A percentile compares a stretch with the other conserved stretches of the same genome.
These are phyloP conservation scores for Vulpes lagopus DNA, from an alignment of 2,113 vertebrate species.

Conservation along the genomic window DNA sequence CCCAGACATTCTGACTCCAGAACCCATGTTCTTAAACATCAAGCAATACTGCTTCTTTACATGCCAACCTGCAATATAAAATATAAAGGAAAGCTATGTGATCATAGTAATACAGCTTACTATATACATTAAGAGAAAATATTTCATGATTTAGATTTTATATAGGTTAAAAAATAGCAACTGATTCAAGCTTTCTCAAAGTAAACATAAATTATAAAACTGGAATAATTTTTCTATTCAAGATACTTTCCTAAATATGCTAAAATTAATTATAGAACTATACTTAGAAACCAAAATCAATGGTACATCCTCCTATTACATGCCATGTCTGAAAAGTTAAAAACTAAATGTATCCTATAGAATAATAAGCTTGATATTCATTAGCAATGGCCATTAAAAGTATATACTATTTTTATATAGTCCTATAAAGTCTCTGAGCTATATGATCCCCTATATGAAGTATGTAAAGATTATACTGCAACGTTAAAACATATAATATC, in stretches of 20 bases:
- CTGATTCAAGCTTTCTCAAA: constrained; percentile 25
- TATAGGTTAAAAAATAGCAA: background rate
- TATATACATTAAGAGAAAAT: background rate
- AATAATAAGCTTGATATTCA: background rate
- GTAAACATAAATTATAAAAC: constrained; percentile 44
- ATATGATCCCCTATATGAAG: constrained; percentile 10
- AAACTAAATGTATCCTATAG: constrained; percentile 23
- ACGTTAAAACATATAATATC: constrained; percentile 52
- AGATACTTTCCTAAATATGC: constrained; percentile 44
- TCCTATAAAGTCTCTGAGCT: background rate
- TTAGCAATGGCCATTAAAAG: background rate
- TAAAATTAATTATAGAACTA: constrained; percentile 16
- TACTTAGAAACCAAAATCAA: background rate
- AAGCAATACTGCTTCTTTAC: background rate
- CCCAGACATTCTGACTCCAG: background rate
- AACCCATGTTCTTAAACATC: background rate
- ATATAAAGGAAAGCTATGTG: background rate
- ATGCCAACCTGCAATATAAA: constrained; percentile 12
- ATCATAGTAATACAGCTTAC: background rate
- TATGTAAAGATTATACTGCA: constrained; percentile 68
- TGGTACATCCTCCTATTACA: background rate
- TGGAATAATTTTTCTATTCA: constrained; percentile 1
- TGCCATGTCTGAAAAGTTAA: background rate
- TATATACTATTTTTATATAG: background rate
- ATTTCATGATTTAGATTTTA: constrained; percentile 18